Conservation (phyloP, 2,797 vertebrate genomes). For the Leptodactylus fallax region DNA sequence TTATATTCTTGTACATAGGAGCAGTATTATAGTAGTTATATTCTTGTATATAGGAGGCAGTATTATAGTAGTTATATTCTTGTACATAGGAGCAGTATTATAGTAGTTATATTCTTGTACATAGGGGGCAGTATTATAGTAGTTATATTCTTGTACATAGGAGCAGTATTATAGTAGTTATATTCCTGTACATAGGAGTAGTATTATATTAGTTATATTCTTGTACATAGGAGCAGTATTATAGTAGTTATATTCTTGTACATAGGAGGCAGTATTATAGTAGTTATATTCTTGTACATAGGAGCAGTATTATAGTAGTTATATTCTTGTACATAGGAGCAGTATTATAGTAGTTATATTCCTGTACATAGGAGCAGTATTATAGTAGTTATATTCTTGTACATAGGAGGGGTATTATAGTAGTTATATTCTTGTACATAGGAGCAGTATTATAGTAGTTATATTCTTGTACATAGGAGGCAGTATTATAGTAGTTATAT, state of each 20-base stretch:
- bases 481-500: constrained; percentile 1
- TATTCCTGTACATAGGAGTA: not conserved
- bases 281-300: constrained; percentile 17
- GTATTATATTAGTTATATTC: constrained; percentile 16
- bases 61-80: constrained; percentile 5
- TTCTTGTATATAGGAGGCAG: constrained; percentile 5
- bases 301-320: constrained; percentile 2
- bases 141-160: not conserved
- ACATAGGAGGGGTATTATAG: not conserved
- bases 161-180: constrained; percentile 4
- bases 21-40: constrained; percentile 18
- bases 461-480: not conserved
- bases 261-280: constrained; percentile 9
- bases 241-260: constrained; percentile 20
- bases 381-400: constrained; percentile 6
- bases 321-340: constrained; percentile 5
- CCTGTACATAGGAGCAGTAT: not conserved
- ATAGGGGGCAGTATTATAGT: constrained; percentile 12
- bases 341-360: constrained; percentile 22
- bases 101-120: constrained; percentile 6
- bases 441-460: constrained; percentile 1
- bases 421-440: constrained; percentile 4
- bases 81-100: not conserved
- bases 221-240: constrained; percentile 4
- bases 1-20: constrained; percentile 15